Conservation (phyloP, 2,797 vertebrate genomes). For the Cyprinodon diabolis region DNA sequence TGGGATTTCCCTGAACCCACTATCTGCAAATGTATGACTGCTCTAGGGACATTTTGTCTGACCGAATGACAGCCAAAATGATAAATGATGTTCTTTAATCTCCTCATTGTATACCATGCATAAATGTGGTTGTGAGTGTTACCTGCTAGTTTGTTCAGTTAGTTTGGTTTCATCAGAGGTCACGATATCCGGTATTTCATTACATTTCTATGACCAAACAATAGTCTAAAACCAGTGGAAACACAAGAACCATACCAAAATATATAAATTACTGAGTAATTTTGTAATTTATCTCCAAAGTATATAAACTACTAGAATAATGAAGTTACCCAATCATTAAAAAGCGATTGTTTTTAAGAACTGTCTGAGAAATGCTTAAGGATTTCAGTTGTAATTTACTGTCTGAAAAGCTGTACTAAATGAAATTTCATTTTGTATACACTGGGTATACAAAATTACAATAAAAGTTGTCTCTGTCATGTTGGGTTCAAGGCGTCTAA, state of each 20-base stretch:
- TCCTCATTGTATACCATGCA: neutral
- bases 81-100: neutral
- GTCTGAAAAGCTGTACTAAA: too few species aligned
- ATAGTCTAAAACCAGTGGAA: neutral
- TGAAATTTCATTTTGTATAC: too few species aligned
- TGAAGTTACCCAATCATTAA: neutral
- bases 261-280: neutral
- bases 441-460: too few species aligned
- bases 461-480: too few species aligned
- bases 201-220: neutral
- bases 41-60: too few species aligned
- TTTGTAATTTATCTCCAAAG: neutral
- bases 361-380: too few species aligned
- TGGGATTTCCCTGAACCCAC: too few species aligned
- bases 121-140: neutral
- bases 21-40: too few species aligned
- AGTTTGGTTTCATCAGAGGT: neutral
- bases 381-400: too few species aligned
- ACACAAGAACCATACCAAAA: neutral
- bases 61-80: neutral
- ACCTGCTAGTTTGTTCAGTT: neutral
- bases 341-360: too few species aligned
- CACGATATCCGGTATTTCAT: neutral
- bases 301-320: neutral
- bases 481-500: too few species aligned